These are phyloP conservation scores for Apodemia zela DNA, from an alignment of 2,888 invertebrate genomes.

Conservation along the genomic window DNA sequence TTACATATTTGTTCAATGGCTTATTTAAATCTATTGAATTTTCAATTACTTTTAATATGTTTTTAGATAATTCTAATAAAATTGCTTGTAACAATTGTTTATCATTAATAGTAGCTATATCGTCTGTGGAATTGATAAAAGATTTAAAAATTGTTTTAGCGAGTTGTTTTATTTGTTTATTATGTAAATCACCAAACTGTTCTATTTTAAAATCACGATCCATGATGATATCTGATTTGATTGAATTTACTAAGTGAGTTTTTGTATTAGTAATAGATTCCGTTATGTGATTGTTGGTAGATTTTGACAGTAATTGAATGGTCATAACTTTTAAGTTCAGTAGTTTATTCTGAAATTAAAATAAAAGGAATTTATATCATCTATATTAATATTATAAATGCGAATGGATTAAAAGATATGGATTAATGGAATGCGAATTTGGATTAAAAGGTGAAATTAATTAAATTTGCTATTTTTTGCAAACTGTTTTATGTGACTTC, in stretches of 20 bases:
- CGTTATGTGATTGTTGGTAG: constrained; percentile 32
- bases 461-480: no score
- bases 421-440: no score
- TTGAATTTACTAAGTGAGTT: constrained; percentile 53
- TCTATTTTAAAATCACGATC: constrained; percentile 47
- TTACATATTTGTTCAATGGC: constrained; percentile 49
- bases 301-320: constrained; percentile 41
- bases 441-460: no score
- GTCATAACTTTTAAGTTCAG: constrained; percentile 56
- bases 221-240: constrained; percentile 37
- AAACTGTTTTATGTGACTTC: no score
- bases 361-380: no score
- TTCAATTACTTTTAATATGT: constrained; percentile 50
- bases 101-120: constrained; percentile 46
- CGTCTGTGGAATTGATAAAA: constrained; percentile 38
- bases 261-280: constrained; percentile 41
- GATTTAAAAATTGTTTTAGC: constrained; percentile 56
- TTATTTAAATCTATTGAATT: constrained; percentile 52
- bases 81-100: constrained; percentile 50
- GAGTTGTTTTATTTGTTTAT: constrained; percentile 46
- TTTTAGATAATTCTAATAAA: constrained; percentile 53
- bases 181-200: constrained; percentile 52
- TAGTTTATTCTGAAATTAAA: constrained; percentile 56
- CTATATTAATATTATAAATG: no score
- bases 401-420: no score